Base-by-base conservation (phyloP, 2,113 vertebrate species). In the Oreochromis spilurus region DNA sequence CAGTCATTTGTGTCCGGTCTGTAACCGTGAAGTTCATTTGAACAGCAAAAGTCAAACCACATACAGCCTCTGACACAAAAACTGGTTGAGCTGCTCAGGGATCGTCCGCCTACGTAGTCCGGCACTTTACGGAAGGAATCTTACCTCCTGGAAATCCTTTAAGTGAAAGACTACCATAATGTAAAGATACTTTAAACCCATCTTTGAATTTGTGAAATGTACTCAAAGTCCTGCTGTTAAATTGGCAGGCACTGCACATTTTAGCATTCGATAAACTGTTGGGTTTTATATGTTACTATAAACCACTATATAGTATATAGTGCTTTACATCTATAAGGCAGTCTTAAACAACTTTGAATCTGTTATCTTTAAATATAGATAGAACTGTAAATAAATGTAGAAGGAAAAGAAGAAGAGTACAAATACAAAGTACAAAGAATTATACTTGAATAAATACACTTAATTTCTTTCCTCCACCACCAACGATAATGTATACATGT, bases 21-120 rank as follows among this genome's bases (percentile, higher is more conserved):
- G 84, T 88, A 94, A 95, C 95, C 95, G 90, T 96, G 95, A 95
- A 91, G 89, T 82, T 94, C 88, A 94, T 93, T 91, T 95, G 90
- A 94, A 90, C 93, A 90, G 91, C 91, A 88, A 91, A 93, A 91
- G 92, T 88, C 85, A 88, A 92, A 95, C 95, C 95, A 83, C 88
- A 89, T 4, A 10, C 91, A 87, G 82, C 58, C 81, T 81, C 26
- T 4, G 79, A 88, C 10, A 19, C 12, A 36, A 26, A 45, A 81
- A 75, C 72, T 17, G 24, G 70, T 54, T 53, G 24, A 38, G 52
- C 45, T 77, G 24, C 17, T 77, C 26, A 9, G 43, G 48, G 45
- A 17, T 6, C 26, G 14, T 45, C 3, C 9, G 12, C 29, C 21
- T 14, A 16, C 11, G 7, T 24, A 50, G 24, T 24, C 26, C 7